Percentiles rank a stretch among this genome's conserved stretches.
phyloP scores from a whole-genome alignment of 2,797 vertebrate genomes.

The Avahi laniger region DNA sequence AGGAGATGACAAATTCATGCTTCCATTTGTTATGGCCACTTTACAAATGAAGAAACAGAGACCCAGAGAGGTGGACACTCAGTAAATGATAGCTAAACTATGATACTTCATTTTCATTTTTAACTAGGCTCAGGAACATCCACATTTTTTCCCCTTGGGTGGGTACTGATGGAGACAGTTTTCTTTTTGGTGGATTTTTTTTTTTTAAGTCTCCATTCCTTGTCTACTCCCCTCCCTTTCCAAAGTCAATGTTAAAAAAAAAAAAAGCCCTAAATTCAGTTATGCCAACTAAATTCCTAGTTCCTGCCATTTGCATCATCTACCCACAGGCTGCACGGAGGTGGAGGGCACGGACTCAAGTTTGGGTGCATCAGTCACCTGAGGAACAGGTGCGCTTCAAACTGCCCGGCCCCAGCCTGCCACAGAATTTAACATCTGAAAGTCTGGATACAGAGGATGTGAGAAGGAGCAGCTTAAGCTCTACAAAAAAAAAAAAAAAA shows the following conservation, averaged over 20 bases:
- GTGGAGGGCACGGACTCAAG: background rate
- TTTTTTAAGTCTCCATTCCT: background rate
- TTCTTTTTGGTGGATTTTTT: background rate
- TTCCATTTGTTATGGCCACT: background rate
- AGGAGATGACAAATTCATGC: background rate
- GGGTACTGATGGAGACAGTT: background rate
- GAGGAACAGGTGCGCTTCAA: no score
- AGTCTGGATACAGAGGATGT: background rate
- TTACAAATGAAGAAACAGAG: background rate
- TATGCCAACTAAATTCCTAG: background rate
- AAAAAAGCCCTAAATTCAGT: background rate
- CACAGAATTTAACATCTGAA: background rate
- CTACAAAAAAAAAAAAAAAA: background rate
- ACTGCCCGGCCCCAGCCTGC: background rate
- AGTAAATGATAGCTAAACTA: background rate
- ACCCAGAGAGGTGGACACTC: background rate
- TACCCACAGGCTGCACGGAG: background rate
- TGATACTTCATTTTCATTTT: background rate
- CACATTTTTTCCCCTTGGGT: background rate
- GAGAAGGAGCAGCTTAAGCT: background rate
- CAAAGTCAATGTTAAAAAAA: background rate
- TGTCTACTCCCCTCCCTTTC: background rate
- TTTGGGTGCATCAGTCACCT: background rate
- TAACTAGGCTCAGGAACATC: background rate
- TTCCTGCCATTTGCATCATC: background rate